Base-by-base conservation (phyloP, 2,888 invertebrate species). In the Folsomia manolachei region DNA sequence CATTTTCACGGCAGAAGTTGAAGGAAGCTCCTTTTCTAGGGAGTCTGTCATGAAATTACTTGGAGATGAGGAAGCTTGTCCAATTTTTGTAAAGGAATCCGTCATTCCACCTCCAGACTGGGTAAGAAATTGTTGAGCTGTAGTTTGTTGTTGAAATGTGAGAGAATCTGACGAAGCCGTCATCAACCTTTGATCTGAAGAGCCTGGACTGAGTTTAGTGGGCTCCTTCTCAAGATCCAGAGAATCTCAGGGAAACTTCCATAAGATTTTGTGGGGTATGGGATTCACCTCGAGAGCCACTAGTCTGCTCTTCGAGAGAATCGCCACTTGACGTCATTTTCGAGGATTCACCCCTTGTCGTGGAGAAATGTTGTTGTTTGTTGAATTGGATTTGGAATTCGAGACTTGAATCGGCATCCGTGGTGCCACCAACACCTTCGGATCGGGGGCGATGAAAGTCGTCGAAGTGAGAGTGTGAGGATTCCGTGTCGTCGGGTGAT, bases 201-300 rank as follows among this genome's bases (percentile, higher is more conserved):
- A 74, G 73, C 74, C 79, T 73, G 1, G 82, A 26, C 52, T 71
- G 73, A 52, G 23, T 39, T 64, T 64, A 78, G 70, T 81, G 82
- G 71, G 18, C 83, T 75, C 83, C 82, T n/a, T 83, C 82, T 79
- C 86, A 84, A 64, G 85, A 78, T 90, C 90, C 71, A 90, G 83
- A 69, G 90, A 90, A 81, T 91, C 90, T 1, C 88, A n/a, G 87
- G 81, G 90, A 90, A 61, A 88, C 87, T 76, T 88, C 84, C 69
- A 84, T 84, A 18, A 82, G 82, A 63, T 75, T 83, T 51, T 62
- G 62, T 24, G 62, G 62, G 11, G 21, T 23, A 14, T 19, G 27
- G 2, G 52, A 24, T 7, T 66, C 66, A 26, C 64, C 56, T 18
- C 56, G 18, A 21, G 21, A 56, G 4, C 11, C 21, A 7, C 11